Percentiles rank a stretch among this genome's conserved stretches.
Conservation (phyloP, 2,888 invertebrate species). For the Seira ritae region DNA sequence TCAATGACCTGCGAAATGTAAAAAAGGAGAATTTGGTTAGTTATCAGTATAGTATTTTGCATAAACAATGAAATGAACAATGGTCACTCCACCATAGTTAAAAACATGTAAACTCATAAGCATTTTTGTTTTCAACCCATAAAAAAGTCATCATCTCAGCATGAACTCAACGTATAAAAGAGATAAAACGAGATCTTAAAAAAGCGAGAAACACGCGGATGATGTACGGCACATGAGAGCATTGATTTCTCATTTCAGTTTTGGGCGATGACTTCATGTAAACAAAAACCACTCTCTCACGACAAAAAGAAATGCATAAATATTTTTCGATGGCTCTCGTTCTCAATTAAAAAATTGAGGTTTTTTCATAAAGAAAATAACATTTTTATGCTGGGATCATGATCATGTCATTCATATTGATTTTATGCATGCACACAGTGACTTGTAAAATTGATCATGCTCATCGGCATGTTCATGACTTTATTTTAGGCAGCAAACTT, state of each 20-base stretch:
- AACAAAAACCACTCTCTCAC: no score
- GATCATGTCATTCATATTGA: not conserved
- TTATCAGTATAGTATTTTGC: no score
- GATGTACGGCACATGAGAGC: no score
- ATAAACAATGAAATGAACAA: no score
- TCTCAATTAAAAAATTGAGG: not conserved
- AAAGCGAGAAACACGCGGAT: no score
- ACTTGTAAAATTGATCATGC: not conserved
- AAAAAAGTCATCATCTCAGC: constrained; percentile 26
- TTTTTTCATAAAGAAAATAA: constrained; percentile 1
- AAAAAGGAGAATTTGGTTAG: constrained; percentile 23
- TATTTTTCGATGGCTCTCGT: no score
- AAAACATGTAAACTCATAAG: no score
- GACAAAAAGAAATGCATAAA: no score
- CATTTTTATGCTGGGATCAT: constrained; percentile 27
- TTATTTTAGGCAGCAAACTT: constrained; percentile 20
- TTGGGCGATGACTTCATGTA: constrained; percentile 1
- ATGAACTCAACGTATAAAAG: constrained; percentile 33
- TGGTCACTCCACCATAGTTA: no score
- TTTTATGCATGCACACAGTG: not conserved
- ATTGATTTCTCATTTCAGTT: not conserved
- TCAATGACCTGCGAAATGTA: constrained; percentile 48
- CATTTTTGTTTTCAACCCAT: no score
- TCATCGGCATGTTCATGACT: not conserved
- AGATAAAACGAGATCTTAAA: constrained; percentile 12